Evolutionary conservation across 1,140 invertebrate species (phyloP), one percentile per base, ranked within the genome.

Genomic region (Heterodera schachtii): DNA sequence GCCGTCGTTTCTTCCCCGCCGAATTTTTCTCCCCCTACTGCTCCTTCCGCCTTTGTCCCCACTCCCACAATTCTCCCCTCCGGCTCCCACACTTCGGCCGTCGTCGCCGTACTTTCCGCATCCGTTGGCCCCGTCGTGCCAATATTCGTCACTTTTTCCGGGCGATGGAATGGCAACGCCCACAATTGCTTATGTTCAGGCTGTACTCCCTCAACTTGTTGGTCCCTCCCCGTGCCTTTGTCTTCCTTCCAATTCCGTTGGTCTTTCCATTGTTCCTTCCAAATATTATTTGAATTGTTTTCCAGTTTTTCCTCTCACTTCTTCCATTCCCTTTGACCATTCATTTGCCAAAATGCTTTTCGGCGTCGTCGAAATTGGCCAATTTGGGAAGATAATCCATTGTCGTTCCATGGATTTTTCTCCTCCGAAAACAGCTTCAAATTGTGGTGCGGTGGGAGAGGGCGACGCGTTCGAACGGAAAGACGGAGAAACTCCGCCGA

Each of bases 341-440:
- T 64, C 57, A 5, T 16, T 64, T 19, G 16, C 19, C 19, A 19
- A 4, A 64, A 64, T 64, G 13, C 57, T 19, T 19, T 64, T 19
- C 16, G 57, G 31, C 21, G 69, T 71, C 21, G 69, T 19, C 41
- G 41, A 43, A 46, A n/a, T 41, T 3, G 69, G 69, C 69, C 1
- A 71, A 46, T 71, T 71, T 4, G 69, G 69, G 19, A 71, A 71
- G 9, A 71, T 46, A 41, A 71, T 41, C 69, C 69, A 71, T 41
- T 41, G 8, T 31, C 31, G 31, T 11, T 71, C 69, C 69, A 71
- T 41, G 9, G 21, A 11, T 46, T 71, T 71, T 71, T 41, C 69
- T 41, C 6, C 69, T 41, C 44, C 69, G 11, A 46, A 11, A 3
- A 71, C 31, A 13, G 69, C 44, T 46, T 41, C 44, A 41, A 71